Evolutionary conservation across 2,888 invertebrate genomes (phyloP).

Genomic region (Nomada flava): DNA sequence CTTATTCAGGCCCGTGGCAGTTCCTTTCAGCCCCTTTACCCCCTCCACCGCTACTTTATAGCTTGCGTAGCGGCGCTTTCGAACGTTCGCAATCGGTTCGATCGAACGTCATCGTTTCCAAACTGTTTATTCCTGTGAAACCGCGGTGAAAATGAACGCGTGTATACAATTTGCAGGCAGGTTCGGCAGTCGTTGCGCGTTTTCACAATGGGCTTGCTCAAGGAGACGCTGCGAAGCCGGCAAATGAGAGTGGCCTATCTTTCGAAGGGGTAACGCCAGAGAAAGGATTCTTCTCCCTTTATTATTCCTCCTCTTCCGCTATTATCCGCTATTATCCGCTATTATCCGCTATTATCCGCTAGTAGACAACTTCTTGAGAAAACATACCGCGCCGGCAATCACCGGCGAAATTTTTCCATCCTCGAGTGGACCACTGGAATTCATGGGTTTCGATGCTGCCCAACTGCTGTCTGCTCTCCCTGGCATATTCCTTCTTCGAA

Average conservation of each 20-base stretch:
- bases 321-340: not conserved
- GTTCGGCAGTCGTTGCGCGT: not conserved
- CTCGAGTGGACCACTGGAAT: not conserved
- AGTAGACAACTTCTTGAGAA: conserved; percentile 17
- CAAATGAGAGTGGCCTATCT: not conserved
- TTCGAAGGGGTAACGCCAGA: too few species aligned
- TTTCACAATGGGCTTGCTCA: not conserved
- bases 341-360: not conserved
- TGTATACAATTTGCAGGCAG: not conserved
- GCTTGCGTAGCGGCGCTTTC: not conserved
- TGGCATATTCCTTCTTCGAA: not conserved
- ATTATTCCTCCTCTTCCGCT: not conserved
- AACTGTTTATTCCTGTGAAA: not conserved
- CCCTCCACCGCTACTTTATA: too few species aligned
- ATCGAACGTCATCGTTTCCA: not conserved
- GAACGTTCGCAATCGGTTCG: not conserved
- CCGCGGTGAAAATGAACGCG: not conserved
- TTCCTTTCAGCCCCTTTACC: conserved; percentile 2
- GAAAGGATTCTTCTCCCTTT: conserved; percentile 1
- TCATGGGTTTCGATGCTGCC: not conserved
- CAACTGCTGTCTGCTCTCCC: not conserved
- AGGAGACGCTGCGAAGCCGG: conserved; percentile 7
- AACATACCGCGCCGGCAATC: not conserved
- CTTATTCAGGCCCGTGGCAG: conserved; percentile 54
- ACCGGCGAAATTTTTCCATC: not conserved